A percentile compares a stretch with the other conserved stretches of the same genome.
Conservation (phyloP, 1,140 invertebrate genomes). For the Heliothis subflexa region DNA sequence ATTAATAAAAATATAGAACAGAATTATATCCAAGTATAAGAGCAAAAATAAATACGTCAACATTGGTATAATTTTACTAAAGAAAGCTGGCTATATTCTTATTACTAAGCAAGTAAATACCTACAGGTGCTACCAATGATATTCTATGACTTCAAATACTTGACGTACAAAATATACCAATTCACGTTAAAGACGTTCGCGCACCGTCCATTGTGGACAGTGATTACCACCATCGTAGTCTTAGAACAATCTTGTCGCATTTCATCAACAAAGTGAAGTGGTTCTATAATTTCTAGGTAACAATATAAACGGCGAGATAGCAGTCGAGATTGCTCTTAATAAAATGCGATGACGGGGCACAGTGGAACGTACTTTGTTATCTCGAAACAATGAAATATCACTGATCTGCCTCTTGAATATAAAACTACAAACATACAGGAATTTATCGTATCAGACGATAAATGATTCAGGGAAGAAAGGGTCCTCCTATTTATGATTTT, state of each 20-base stretch:
- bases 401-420: conserved; percentile 21
- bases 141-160: neutral
- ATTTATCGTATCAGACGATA: conserved; percentile 33
- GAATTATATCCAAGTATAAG: no score
- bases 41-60: no score
- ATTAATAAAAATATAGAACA: no score
- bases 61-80: no score
- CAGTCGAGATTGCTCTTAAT: conserved; percentile 34
- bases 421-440: conserved; percentile 34
- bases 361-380: neutral
- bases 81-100: no score
- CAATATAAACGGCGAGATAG: conserved; percentile 26
- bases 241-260: conserved; percentile 4
- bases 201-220: neutral
- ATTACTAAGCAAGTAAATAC: neutral
- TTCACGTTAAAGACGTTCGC: conserved; percentile 2
- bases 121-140: neutral
- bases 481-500: conserved; percentile 43
- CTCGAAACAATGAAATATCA: conserved; percentile 16
- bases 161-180: neutral
- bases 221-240: neutral
- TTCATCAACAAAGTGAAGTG: conserved; percentile 22
- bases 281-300: conserved; percentile 23
- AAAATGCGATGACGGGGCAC: conserved; percentile 15
- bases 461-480: conserved; percentile 43